Conservation (phyloP, 2,797 vertebrate species). For the Sorex maritimensis region DNA sequence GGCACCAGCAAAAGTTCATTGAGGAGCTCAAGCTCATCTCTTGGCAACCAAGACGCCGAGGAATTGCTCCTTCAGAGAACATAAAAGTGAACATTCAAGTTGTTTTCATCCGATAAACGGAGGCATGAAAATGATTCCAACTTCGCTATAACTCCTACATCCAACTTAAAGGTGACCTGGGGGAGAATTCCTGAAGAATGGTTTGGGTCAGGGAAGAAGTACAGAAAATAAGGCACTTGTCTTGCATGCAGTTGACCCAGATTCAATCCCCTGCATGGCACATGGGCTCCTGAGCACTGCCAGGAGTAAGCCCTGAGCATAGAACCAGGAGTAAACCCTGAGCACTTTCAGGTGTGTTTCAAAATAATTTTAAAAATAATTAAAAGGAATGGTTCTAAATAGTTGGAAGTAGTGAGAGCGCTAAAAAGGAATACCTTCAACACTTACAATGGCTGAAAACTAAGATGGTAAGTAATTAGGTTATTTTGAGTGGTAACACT, state of each 20-base stretch:
- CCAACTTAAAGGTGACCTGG: conserved; percentile 10
- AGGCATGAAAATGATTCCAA: conserved; percentile 17
- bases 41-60: not conserved
- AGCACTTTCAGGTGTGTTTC: too few species aligned
- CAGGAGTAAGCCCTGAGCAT: too few species aligned
- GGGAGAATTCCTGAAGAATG: not conserved
- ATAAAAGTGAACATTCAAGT: not conserved
- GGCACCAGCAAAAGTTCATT: not conserved
- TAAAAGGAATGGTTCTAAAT: too few species aligned
- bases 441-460: too few species aligned
- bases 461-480: too few species aligned
- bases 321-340: too few species aligned
- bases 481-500: not conserved
- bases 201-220: not conserved
- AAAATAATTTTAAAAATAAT: too few species aligned
- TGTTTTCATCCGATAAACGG: not conserved
- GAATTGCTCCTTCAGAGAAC: not conserved
- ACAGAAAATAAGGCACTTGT: not conserved
- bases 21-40: not conserved
- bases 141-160: not conserved
- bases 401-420: too few species aligned
- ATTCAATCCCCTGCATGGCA: too few species aligned
- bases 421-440: too few species aligned
- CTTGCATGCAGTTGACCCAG: too few species aligned
- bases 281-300: too few species aligned